phyloP scores from a whole-genome alignment of 1,140 invertebrate genomes.

The Hydropsyche tenuis region DNA sequence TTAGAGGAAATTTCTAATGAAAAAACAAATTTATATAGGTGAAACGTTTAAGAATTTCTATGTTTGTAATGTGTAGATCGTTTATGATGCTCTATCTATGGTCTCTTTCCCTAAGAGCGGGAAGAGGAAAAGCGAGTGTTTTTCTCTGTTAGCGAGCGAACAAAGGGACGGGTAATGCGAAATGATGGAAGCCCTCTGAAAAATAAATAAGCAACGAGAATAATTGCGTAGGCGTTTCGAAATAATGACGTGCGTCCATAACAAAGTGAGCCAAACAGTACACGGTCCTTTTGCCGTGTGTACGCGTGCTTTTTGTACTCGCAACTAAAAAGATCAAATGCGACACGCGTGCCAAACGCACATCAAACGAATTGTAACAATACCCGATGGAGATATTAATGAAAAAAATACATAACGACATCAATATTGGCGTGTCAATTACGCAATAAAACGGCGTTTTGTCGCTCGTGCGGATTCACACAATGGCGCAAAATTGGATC shows the following conservation, averaged over 20 bases:
- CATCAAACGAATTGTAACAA: background rate
- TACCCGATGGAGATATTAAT: too few relatives aligned
- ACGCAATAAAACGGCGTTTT: too few relatives aligned
- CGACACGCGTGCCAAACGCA: too few relatives aligned
- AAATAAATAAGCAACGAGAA: slow-evolving; percentile 31
- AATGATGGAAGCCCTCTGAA: slow-evolving; percentile 32
- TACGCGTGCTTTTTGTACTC: background rate
- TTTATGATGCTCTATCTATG: too few relatives aligned
- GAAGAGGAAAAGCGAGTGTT: background rate
- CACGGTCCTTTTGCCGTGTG: background rate
- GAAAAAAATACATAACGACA: too few relatives aligned
- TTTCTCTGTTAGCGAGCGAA: background rate
- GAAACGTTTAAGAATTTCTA: too few relatives aligned
- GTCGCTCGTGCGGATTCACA: too few relatives aligned
- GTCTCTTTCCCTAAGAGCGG: background rate
- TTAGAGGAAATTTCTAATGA: too few relatives aligned
- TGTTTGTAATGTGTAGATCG: too few relatives aligned
- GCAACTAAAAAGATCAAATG: background rate
- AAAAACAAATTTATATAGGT: too few relatives aligned
- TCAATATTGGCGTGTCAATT: too few relatives aligned
- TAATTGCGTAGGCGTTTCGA: slow-evolving; percentile 31
- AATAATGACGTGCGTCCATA: slow-evolving; percentile 34
- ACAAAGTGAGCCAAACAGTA: slow-evolving; percentile 8
- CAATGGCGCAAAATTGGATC: too few relatives aligned
- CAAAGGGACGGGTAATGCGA: slow-evolving; percentile 20